Conservation (phyloP, 2,888 invertebrate genomes). For the Archaeoteleia sp. region DNA sequence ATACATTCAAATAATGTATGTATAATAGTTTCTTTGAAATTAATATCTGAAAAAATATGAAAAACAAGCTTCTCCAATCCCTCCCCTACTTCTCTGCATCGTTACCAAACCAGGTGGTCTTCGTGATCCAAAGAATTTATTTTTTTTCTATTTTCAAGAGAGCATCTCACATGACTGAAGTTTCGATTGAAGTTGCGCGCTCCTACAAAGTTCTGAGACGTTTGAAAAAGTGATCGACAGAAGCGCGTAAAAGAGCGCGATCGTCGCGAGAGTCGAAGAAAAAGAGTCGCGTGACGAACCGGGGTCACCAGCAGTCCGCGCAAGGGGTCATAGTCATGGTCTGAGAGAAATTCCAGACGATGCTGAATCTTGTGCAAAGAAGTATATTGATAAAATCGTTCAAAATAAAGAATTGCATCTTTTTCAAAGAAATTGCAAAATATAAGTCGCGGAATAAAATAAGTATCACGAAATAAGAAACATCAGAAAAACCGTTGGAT, state of each 20-base stretch:
- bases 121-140: slow-evolving; percentile 37
- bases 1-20: too few relatives aligned
- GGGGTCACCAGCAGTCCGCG: slow-evolving; percentile 57
- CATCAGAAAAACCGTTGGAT: too few relatives aligned
- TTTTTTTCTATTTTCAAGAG: slow-evolving; percentile 19
- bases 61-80: too few relatives aligned
- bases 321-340: slow-evolving; percentile 48
- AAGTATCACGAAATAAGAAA: too few relatives aligned
- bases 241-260: slow-evolving; percentile 50
- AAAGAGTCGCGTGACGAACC: slow-evolving; percentile 57
- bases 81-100: too few relatives aligned
- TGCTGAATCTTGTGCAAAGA: slow-evolving; percentile 9
- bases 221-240: slow-evolving; percentile 50
- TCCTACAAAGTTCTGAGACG: slow-evolving; percentile 9
- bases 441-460: too few relatives aligned
- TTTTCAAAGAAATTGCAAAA: too few relatives aligned
- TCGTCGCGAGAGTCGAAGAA: slow-evolving; percentile 32
- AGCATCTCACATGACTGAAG: slow-evolving; percentile 28
- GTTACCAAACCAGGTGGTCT: slow-evolving; percentile 45
- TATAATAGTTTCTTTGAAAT: too few relatives aligned
- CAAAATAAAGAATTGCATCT: not conserved
- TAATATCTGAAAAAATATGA: too few relatives aligned
- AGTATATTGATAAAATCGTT: not conserved
- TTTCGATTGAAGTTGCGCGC: slow-evolving; percentile 31
- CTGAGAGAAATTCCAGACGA: slow-evolving; percentile 32